Evolutionary conservation across 1,140 invertebrate species (phyloP).

Genomic region (Tachypleus tridentatus): DNA sequence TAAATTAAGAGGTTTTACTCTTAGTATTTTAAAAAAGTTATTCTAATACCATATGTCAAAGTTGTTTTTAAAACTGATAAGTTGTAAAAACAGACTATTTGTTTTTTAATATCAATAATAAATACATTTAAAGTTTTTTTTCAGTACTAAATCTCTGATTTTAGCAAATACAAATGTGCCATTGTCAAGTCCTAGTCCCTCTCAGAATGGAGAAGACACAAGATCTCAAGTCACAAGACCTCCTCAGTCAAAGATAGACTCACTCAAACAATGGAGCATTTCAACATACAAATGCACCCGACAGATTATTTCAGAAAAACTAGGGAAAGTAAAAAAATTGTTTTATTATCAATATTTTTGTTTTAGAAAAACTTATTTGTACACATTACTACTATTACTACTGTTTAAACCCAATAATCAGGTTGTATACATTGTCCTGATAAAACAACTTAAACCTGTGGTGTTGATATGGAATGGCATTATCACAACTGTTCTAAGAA

Average conservation of each 20-base stretch:
- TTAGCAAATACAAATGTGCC: neutral
- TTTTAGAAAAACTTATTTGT: too few species aligned
- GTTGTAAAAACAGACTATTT: neutral
- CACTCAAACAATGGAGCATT: slow-evolving; percentile 86
- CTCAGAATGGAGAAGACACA: neutral
- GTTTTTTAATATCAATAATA: neutral
- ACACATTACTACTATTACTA: too few species aligned
- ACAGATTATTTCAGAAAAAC: slow-evolving; percentile 84
- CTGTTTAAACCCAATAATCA: too few species aligned
- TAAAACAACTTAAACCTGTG: too few species aligned
- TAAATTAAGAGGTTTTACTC: neutral
- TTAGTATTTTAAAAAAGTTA: neutral
- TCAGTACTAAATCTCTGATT: neutral
- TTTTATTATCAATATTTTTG: too few species aligned
- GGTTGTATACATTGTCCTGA: too few species aligned
- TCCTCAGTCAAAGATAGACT: slow-evolving; percentile 59
- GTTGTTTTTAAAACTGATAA: neutral
- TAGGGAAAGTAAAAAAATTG: slow-evolving; percentile 53
- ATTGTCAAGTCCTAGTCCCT: neutral
- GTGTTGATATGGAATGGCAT: too few species aligned
- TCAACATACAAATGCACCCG: slow-evolving; percentile 94
- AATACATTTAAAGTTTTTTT: neutral
- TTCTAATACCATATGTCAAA: neutral
- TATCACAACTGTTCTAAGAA: too few species aligned
- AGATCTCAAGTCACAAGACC: neutral